These are phyloP conservation scores for Phymastichus coffea DNA, from an alignment of 1,140 invertebrate species.

Conservation along the genomic window DNA sequence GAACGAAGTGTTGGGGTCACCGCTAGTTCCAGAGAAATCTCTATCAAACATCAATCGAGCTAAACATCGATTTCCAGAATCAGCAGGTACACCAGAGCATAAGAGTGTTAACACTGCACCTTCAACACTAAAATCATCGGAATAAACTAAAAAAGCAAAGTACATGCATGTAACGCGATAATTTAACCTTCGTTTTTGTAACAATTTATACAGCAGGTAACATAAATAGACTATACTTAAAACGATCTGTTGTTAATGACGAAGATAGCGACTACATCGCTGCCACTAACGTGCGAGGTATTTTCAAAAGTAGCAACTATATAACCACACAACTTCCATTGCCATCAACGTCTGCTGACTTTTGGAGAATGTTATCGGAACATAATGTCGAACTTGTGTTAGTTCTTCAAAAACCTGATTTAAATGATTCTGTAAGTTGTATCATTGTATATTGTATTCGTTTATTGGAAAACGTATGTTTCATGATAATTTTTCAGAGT, in stretches of 20 bases:
- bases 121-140: too few relatives aligned
- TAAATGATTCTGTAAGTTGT: constrained; percentile 33
- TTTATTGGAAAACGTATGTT: neutral
- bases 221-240: constrained; percentile 33
- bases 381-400: constrained; percentile 65
- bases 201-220: constrained; percentile 21
- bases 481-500: constrained; percentile 2
- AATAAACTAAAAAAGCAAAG: too few relatives aligned
- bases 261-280: constrained; percentile 42
- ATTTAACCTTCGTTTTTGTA: too few relatives aligned
- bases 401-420: constrained; percentile 54
- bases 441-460: neutral
- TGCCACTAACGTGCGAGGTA: constrained; percentile 35
- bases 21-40: neutral
- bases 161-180: too few relatives aligned
- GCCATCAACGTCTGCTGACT: constrained; percentile 83
- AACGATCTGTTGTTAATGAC: constrained; percentile 35
- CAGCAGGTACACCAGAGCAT: neutral
- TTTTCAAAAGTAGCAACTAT: constrained; percentile 68
- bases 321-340: constrained; percentile 86
- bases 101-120: too few relatives aligned
- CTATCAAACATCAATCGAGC: constrained; percentile 34
- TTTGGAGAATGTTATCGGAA: constrained; percentile 87
- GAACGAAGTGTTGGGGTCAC: constrained; percentile 31
- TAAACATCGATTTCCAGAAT: constrained; percentile 40